Percentiles rank a stretch among this genome's conserved stretches.
Evolutionary conservation across 1,140 invertebrate species (phyloP).

Genomic region (Drosophila virilis): DNA sequence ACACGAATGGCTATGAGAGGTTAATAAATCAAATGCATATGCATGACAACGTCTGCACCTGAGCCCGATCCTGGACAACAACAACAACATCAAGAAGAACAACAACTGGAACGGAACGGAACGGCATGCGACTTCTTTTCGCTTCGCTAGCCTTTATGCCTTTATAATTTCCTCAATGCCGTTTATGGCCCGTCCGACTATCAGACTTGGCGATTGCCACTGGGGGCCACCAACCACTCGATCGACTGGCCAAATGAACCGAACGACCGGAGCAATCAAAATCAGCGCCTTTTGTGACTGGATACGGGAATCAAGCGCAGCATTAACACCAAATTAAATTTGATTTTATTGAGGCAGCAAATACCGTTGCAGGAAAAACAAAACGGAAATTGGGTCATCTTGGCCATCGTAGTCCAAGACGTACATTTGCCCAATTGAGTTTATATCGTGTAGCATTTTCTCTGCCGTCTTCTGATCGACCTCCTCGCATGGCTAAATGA

Average conservation of each 20-base stretch:
- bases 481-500: slow-evolving; percentile 46
- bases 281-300: slow-evolving; percentile 67
- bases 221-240: slow-evolving; percentile 13
- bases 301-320: slow-evolving; percentile 18
- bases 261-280: slow-evolving; percentile 58
- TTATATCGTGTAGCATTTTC: slow-evolving; percentile 16
- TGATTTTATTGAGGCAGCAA: slow-evolving; percentile 49
- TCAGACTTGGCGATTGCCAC: slow-evolving; percentile 20
- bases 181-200: slow-evolving; percentile 56
- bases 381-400: slow-evolving; percentile 72
- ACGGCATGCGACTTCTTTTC: slow-evolving; percentile 42
- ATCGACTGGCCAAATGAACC: slow-evolving; percentile 8
- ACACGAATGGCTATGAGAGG: slow-evolving; percentile 81
- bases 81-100: slow-evolving; percentile 1
- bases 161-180: slow-evolving; percentile 80
- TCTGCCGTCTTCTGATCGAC: background rate
- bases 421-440: slow-evolving; percentile 31
- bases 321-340: slow-evolving; percentile 78
- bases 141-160: slow-evolving; percentile 53
- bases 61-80: slow-evolving; percentile 48
- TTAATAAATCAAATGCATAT: slow-evolving; percentile 81
- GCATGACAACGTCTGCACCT: slow-evolving; percentile 74
- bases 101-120: slow-evolving; percentile 8
- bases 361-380: background rate
- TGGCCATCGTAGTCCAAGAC: slow-evolving; percentile 6